Conservation (phyloP, 1,140 invertebrate genomes). For the Monochamus saltuarius region DNA sequence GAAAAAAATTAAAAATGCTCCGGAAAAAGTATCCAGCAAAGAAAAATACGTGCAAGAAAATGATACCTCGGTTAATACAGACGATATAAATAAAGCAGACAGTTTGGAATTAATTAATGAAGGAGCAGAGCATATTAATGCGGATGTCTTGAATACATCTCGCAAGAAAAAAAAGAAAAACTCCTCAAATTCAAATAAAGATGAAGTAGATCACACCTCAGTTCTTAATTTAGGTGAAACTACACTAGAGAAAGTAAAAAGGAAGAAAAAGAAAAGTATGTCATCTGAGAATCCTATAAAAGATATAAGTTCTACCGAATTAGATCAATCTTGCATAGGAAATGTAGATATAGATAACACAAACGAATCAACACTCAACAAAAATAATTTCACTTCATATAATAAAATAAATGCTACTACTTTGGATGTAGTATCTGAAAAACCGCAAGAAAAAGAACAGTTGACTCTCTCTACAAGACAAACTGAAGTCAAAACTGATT, state of each 20-base stretch:
- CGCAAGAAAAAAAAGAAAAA: background rate
- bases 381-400: no score
- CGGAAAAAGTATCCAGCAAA: no score
- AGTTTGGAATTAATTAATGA: background rate
- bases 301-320: background rate
- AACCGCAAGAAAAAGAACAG: background rate
- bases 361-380: no score
- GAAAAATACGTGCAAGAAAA: no score
- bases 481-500: background rate
- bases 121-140: no score
- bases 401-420: no score
- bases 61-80: background rate
- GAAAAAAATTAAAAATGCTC: no score
- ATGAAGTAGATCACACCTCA: background rate
- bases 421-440: background rate
- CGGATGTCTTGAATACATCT: no score
- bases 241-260: slow-evolving; percentile 6
- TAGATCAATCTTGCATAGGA: no score
- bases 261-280: slow-evolving; percentile 6
- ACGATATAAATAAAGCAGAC: background rate
- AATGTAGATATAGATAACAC: no score
- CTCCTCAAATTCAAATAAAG: background rate
- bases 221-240: background rate
- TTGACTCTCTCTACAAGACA: background rate
- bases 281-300: background rate